Evolutionary conservation across 2,797 vertebrate genomes (phyloP).

Genomic region (Crenichthys baileyi): DNA sequence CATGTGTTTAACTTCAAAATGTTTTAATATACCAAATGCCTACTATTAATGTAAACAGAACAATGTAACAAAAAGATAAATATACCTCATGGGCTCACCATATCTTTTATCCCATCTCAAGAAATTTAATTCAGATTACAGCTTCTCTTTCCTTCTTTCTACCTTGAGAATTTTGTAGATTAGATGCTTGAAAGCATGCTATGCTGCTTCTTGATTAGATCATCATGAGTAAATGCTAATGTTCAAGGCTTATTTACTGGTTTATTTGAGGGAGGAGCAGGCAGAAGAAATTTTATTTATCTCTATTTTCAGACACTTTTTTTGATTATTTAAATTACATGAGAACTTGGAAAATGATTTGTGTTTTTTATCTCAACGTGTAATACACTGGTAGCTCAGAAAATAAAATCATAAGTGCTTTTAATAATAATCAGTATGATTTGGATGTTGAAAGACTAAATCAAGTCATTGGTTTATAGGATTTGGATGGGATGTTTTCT

Average conservation of each 20-base stretch:
- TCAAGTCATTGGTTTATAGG: slow-evolving; percentile 11
- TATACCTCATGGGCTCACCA: slow-evolving; percentile 44
- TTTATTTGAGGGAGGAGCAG: slow-evolving; percentile 46
- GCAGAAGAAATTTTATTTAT: slow-evolving; percentile 27
- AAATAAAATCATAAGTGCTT: not conserved
- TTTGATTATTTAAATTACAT: slow-evolving; percentile 3
- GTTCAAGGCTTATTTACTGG: slow-evolving; percentile 51
- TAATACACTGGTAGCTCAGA: not conserved
- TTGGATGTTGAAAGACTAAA: slow-evolving; percentile 23
- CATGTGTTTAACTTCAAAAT: not conserved
- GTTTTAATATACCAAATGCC: not conserved
- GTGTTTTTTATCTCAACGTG: not conserved
- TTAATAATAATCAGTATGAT: slow-evolving; percentile 16
- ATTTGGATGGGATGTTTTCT: slow-evolving; percentile 8
- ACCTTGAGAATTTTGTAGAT: slow-evolving; percentile 82
- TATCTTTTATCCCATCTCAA: slow-evolving; percentile 48
- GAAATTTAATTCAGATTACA: slow-evolving; percentile 77
- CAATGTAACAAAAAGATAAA: slow-evolving; percentile 26
- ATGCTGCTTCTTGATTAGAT: slow-evolving; percentile 83
- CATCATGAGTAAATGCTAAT: slow-evolving; percentile 80
- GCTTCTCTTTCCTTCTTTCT: slow-evolving; percentile 62
- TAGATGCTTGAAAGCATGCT: slow-evolving; percentile 76
- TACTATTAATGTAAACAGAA: slow-evolving; percentile 1
- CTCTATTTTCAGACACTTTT: slow-evolving; percentile 14
- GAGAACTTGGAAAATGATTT: not conserved